phyloP scores from a whole-genome alignment of 1,140 invertebrate genomes.

The Trichonephila inaurata region DNA sequence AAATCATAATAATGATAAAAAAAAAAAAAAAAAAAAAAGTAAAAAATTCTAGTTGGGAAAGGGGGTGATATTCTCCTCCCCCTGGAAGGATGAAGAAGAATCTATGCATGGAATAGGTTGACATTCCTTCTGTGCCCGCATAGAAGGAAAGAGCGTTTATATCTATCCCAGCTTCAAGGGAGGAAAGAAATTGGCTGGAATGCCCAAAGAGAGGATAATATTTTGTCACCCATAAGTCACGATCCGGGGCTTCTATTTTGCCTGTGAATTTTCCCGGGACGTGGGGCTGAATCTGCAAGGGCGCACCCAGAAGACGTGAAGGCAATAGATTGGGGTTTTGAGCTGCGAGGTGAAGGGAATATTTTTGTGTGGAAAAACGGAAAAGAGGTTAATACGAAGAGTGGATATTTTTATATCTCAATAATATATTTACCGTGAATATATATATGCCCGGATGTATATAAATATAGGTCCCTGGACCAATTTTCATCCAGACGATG shows the following conservation, averaged over 20 bases:
- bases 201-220: conserved; percentile 57
- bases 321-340: background rate
- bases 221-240: conserved; percentile 59
- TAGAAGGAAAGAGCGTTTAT: background rate
- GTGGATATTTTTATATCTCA: conserved; percentile 54
- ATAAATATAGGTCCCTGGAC: background rate
- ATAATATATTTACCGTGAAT: conserved; percentile 54
- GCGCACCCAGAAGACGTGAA: conserved; percentile 7
- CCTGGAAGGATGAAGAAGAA: no score
- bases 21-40: no score
- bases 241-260: conserved; percentile 45
- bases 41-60: no score
- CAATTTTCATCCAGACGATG: conserved; percentile 17
- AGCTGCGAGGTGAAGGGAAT: background rate
- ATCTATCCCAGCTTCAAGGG: background rate
- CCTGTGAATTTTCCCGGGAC: conserved; percentile 35
- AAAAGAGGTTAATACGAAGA: conserved; percentile 41
- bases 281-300: background rate
- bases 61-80: no score
- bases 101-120: no score
- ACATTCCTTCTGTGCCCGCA: no score
- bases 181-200: conserved; percentile 51
- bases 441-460: background rate
- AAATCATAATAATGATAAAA: no score
- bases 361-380: conserved; percentile 6